These are phyloP conservation scores for Tamias sibiricus DNA, from an alignment of 2,113 vertebrate genomes.

Conservation along the genomic window DNA sequence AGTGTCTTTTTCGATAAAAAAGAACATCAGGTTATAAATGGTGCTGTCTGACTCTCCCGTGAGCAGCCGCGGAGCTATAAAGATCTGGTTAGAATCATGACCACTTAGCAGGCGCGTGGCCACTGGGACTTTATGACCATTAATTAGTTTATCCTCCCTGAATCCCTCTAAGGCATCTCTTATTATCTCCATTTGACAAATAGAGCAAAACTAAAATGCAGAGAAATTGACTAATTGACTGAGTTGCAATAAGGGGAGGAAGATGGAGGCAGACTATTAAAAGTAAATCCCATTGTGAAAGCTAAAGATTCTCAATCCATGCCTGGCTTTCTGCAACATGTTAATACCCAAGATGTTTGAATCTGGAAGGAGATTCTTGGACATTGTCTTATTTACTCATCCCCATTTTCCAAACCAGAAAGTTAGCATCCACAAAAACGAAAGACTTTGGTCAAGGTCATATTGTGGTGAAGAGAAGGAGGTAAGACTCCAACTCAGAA, in stretches of 20 bases:
- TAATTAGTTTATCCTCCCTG: conserved; percentile 76
- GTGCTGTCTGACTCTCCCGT: neutral
- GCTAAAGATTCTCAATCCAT: neutral
- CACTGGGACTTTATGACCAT: conserved; percentile 58
- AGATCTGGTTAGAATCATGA: conserved; percentile 75
- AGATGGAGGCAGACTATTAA: conserved; percentile 37
- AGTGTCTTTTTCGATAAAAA: neutral
- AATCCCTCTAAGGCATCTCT: conserved; percentile 71
- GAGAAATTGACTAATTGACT: conserved; percentile 72
- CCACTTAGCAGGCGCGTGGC: conserved; percentile 67
- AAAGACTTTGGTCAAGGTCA: neutral
- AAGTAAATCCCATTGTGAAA: neutral
- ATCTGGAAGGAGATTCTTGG: neutral
- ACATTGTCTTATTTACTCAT: neutral
- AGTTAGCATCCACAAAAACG: neutral
- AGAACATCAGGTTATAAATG: conserved; percentile 33
- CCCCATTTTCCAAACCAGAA: conserved; percentile 16
- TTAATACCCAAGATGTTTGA: neutral
- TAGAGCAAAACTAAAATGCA: conserved; percentile 66
- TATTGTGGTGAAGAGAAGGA: neutral
- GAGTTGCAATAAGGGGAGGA: neutral
- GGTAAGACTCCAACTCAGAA: neutral
- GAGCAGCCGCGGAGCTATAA: neutral
- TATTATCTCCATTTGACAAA: conserved; percentile 76
- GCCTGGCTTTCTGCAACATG: neutral